These are phyloP conservation scores for Polyommatus iphigenia DNA, from an alignment of 2,888 invertebrate species.

Conservation along the genomic window DNA sequence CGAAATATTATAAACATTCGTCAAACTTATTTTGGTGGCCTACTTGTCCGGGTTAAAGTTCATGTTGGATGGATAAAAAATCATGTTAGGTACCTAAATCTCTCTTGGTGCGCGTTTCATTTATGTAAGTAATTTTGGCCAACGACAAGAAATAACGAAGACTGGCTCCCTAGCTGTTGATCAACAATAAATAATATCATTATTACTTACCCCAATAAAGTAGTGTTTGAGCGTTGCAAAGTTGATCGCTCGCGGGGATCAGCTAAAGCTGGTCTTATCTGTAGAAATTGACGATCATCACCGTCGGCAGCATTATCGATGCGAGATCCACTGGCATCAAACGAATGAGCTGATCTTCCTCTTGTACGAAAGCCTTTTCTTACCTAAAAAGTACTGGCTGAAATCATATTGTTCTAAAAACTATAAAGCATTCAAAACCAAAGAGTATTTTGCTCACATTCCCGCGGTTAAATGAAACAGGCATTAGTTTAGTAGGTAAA, in stretches of 20 bases:
- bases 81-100: no score
- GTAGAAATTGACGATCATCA: conserved; percentile 68
- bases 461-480: conserved; percentile 70
- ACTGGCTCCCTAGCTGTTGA: background rate
- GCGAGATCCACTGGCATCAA: conserved; percentile 61
- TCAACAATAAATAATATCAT: background rate
- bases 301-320: conserved; percentile 59
- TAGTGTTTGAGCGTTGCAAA: conserved; percentile 75
- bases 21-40: background rate
- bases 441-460: conserved; percentile 57
- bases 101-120: no score
- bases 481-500: conserved; percentile 60
- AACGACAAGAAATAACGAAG: background rate
- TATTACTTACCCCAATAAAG: conserved; percentile 62
- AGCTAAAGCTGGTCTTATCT: conserved; percentile 72
- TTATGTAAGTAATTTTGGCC: background rate
- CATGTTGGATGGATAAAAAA: no score
- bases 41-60: no score
- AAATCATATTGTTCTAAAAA: background rate
- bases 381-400: conserved; percentile 51
- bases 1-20: background rate
- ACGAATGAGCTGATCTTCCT: conserved; percentile 73
- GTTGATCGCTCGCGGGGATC: conserved; percentile 54
- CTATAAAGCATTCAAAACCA: background rate
- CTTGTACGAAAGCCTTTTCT: conserved; percentile 73